Evolutionary conservation across 1,140 invertebrate genomes (phyloP).

Genomic region (Leptopilina boulardi): DNA sequence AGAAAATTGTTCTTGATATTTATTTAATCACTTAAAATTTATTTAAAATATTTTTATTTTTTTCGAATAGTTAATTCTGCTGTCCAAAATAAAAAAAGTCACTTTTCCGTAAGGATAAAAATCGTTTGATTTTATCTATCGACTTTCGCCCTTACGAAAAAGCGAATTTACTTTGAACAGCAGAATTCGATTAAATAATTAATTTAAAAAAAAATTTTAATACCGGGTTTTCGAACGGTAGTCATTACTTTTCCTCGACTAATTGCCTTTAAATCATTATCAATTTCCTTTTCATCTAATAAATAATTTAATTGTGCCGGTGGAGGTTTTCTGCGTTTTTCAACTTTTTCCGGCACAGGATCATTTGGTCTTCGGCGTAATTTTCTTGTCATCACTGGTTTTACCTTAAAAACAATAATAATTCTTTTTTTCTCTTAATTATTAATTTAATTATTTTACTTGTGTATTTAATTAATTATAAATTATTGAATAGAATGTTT

Average conservation of each 20-base stretch:
- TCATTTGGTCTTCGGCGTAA: constrained; percentile 94
- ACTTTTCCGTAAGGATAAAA: too few relatives aligned
- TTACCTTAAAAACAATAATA: constrained; percentile 77
- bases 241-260: constrained; percentile 80
- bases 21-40: too few relatives aligned
- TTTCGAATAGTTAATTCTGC: too few relatives aligned
- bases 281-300: constrained; percentile 92
- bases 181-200: neutral
- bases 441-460: too few relatives aligned
- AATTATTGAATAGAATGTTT: too few relatives aligned
- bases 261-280: constrained; percentile 91
- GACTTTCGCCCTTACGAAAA: too few relatives aligned
- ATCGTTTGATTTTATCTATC: too few relatives aligned
- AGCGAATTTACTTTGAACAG: too few relatives aligned
- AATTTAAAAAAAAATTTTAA: neutral
- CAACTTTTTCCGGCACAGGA: constrained; percentile 88
- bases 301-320: constrained; percentile 89
- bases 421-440: too few relatives aligned
- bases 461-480: too few relatives aligned
- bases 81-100: too few relatives aligned
- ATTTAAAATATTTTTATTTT: too few relatives aligned
- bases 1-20: constrained; percentile 11
- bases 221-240: constrained; percentile 76
- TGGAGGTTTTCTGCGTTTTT: constrained; percentile 88
- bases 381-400: constrained; percentile 89